Evolutionary conservation across 2,797 vertebrate species (phyloP).

Genomic region (Syncerus caffer): DNA sequence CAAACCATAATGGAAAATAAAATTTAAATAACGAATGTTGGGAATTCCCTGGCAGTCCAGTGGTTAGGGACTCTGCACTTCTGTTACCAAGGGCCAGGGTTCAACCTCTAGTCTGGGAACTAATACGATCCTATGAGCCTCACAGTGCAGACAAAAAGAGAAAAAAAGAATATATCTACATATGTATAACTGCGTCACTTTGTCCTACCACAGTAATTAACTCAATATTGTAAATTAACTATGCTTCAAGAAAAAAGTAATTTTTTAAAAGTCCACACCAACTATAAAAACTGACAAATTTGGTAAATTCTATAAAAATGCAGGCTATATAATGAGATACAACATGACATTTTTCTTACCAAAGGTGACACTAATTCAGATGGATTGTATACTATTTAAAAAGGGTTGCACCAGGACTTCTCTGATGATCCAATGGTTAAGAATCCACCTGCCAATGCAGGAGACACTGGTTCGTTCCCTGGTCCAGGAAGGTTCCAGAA

Average conservation of each 20-base stretch:
- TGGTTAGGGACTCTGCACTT: not conserved
- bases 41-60: not conserved
- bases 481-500: not conserved
- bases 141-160: not conserved
- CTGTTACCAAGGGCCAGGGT: not conserved
- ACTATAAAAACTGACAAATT: not conserved
- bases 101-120: not conserved
- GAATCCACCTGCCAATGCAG: not conserved
- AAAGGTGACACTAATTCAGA: not conserved
- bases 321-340: not conserved
- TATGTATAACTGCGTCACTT: not conserved
- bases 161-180: not conserved
- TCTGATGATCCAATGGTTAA: not conserved
- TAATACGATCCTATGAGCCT: not conserved
- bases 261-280: not conserved
- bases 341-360: not conserved
- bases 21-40: not conserved
- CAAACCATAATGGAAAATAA: not conserved
- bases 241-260: not conserved
- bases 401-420: not conserved
- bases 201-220: not conserved
- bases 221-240: not conserved
- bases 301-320: conserved; percentile 23
- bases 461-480: not conserved
- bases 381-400: not conserved